phyloP scores from a whole-genome alignment of 1,140 invertebrate species.

The Phthorimaea operculella region DNA sequence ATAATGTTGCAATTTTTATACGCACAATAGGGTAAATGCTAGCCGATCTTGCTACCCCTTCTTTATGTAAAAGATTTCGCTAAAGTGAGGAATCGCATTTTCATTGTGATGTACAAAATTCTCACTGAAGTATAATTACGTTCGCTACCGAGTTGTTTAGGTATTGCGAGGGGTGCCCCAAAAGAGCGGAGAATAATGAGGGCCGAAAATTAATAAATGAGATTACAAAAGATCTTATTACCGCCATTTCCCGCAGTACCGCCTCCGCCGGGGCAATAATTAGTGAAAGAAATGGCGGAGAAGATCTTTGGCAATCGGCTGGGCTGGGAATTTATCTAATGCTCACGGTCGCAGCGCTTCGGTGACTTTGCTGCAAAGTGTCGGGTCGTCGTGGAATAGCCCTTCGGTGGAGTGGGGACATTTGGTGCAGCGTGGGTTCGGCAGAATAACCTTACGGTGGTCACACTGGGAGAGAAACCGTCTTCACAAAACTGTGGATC shows the following conservation, averaged over 20 bases:
- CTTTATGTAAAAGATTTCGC: no score
- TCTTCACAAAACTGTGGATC: no score
- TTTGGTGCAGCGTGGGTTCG: no score
- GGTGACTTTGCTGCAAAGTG: not conserved
- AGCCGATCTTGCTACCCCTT: no score
- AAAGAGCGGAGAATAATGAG: constrained; percentile 37
- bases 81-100: constrained; percentile 6
- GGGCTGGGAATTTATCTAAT: constrained; percentile 19
- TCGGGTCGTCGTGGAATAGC: not conserved
- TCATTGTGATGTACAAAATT: constrained; percentile 16
- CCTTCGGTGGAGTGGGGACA: no score
- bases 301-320: constrained; percentile 22
- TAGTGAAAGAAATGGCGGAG: constrained; percentile 33
- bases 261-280: constrained; percentile 34
- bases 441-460: no score
- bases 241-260: constrained; percentile 36
- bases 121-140: constrained; percentile 16
- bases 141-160: constrained; percentile 14
- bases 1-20: no score
- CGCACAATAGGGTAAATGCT: no score
- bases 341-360: not conserved
- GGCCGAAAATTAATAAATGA: constrained; percentile 53
- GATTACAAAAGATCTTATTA: constrained; percentile 51
- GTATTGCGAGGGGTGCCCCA: constrained; percentile 8
- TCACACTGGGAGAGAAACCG: no score